phyloP scores from a whole-genome alignment of 1,140 invertebrate genomes.

The Lepidurus packardi region DNA sequence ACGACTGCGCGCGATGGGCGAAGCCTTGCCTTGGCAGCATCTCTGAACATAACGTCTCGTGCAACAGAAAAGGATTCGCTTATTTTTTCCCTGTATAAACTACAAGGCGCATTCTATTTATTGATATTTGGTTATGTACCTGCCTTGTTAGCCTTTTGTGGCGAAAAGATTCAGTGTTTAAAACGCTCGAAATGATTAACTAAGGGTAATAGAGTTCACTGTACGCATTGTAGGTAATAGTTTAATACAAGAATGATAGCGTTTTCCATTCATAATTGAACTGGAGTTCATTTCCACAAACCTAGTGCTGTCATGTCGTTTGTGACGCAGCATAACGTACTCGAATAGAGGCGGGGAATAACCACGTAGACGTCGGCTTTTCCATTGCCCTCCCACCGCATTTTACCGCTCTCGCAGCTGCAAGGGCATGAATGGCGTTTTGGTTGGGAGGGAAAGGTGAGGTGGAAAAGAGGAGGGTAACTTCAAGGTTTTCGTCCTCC shows the following conservation, averaged over 20 bases:
- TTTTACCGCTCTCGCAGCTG: background rate
- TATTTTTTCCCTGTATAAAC: background rate
- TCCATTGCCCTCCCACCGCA: background rate
- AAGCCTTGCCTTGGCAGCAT: background rate
- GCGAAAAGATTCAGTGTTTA: background rate
- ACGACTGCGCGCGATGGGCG: background rate
- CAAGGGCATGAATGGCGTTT: slow-evolving; percentile 18
- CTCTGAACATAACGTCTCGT: background rate
- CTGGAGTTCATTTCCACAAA: background rate
- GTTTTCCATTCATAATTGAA: slow-evolving; percentile 7
- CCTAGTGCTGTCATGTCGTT: background rate
- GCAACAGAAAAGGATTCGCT: background rate
- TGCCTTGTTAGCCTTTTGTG: background rate
- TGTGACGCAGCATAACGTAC: slow-evolving; percentile 12
- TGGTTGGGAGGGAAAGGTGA: slow-evolving; percentile 2
- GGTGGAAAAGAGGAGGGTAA: background rate
- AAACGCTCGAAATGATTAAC: too few relatives aligned
- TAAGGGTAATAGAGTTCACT: too few relatives aligned
- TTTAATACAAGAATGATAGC: background rate
- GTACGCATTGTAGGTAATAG: background rate
- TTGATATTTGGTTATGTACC: background rate
- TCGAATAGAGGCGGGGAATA: background rate
- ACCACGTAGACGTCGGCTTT: background rate
- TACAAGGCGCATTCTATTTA: background rate
- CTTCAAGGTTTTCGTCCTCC: slow-evolving; percentile 8